A percentile compares a stretch with the other conserved stretches of the same genome.
Conservation (phyloP, 2,797 vertebrate species). For the Rhynchonycteris naso region DNA sequence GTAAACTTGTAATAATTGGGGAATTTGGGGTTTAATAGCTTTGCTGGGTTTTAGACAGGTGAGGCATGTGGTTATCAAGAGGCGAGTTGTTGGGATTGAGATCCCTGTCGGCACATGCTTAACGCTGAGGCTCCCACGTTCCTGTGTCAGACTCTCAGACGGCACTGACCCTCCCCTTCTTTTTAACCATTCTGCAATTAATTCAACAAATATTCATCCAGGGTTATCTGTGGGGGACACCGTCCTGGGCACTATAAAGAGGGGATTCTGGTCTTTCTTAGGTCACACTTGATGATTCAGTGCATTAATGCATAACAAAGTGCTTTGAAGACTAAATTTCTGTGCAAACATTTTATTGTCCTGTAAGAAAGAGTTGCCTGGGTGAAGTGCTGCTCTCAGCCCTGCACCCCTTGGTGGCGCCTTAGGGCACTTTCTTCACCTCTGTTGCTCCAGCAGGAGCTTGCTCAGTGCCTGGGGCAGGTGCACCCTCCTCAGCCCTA, state of each 20-base stretch:
- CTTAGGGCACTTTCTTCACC: not conserved
- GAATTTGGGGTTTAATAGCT: not conserved
- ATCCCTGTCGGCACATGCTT: not conserved
- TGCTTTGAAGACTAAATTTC: not conserved
- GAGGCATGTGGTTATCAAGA: not conserved
- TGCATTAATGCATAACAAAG: not conserved
- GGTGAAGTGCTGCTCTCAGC: not conserved
- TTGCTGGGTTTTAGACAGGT: not conserved
- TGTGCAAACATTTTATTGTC: not conserved
- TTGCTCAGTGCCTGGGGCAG: not conserved
- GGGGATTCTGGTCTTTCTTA: not conserved
- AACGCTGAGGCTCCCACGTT: not conserved
- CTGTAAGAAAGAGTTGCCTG: not conserved
- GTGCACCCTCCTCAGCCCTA: not conserved
- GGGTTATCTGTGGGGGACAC: not conserved
- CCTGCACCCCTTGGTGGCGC: not conserved
- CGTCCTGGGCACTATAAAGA: not conserved
- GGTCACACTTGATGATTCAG: not conserved
- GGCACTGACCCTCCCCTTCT: not conserved
- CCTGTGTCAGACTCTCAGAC: not conserved
- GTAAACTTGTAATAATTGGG: not conserved
- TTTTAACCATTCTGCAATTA: not conserved
- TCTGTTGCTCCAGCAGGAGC: not conserved
- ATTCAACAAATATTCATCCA: not conserved
- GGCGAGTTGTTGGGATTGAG: not conserved